phyloP scores from a whole-genome alignment of 1,140 invertebrate species.

The Sycophaga agraensis region DNA sequence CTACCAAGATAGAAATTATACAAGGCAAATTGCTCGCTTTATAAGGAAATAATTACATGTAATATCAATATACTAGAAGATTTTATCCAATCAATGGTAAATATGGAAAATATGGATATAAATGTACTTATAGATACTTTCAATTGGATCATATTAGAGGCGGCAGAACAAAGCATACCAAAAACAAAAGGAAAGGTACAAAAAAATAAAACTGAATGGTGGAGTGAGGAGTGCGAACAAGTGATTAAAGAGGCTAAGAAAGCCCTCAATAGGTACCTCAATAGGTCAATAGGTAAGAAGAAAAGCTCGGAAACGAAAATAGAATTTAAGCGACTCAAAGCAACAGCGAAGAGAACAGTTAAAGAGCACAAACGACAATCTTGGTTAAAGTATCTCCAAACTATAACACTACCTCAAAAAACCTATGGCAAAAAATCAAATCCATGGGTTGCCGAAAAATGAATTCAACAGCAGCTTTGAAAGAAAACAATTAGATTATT shows the following conservation, averaged over 20 bases:
- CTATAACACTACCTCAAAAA: neutral
- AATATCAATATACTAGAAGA: too few species aligned
- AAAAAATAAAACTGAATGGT: too few species aligned
- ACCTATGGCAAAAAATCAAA: too few species aligned
- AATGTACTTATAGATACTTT: conserved; percentile 32
- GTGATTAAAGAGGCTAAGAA: too few species aligned
- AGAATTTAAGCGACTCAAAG: conserved; percentile 36
- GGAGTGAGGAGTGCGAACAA: conserved; percentile 42
- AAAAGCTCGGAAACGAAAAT: conserved; percentile 33
- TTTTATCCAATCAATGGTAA: neutral
- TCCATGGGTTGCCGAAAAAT: conserved; percentile 5
- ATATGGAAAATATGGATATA: too few species aligned
- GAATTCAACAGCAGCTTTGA: neutral
- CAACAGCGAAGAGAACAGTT: conserved; percentile 22
- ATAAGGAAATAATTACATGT: conserved; percentile 3
- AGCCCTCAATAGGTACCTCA: conserved; percentile 36
- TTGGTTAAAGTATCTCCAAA: too few species aligned
- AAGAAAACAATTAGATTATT: neutral
- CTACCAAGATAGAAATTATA: too few species aligned
- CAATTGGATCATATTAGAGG: conserved; percentile 33
- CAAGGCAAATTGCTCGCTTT: conserved; percentile 38
- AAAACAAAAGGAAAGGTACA: conserved; percentile 36
- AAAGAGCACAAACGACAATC: conserved; percentile 24
- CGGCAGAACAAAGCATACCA: too few species aligned
- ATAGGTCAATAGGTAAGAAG: conserved; percentile 37